Evolutionary conservation across 2,888 invertebrate genomes (phyloP).

Genomic region (Cordilura impudica): DNA sequence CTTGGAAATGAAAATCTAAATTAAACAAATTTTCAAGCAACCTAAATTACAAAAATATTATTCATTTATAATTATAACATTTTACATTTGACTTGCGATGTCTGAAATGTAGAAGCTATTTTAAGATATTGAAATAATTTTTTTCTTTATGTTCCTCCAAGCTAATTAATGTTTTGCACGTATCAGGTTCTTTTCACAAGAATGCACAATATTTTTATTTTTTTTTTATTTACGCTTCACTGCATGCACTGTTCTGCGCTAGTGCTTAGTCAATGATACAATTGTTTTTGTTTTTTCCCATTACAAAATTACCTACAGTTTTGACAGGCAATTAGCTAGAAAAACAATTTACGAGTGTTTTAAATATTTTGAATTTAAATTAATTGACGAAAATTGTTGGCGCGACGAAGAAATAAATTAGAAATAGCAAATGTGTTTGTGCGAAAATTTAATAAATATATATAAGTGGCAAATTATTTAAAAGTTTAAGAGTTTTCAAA

Average conservation of each 20-base stretch:
- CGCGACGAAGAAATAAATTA: background rate
- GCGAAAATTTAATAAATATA: background rate
- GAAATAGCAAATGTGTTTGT: background rate
- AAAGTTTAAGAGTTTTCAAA: too few species aligned
- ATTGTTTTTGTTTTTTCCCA: constrained; percentile 9
- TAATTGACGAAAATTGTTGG: constrained; percentile 36
- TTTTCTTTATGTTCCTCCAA: constrained; percentile 21
- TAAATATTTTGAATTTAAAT: constrained; percentile 44
- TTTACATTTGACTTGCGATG: background rate
- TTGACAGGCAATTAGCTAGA: constrained; percentile 42
- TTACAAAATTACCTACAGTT: background rate
- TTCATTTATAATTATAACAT: background rate
- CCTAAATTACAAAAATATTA: background rate
- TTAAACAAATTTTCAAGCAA: background rate
- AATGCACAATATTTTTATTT: constrained; percentile 3
- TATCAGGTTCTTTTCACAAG: constrained; percentile 29
- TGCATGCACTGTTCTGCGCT: constrained; percentile 18
- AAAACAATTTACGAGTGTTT: constrained; percentile 21
- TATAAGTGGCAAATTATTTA: too few species aligned
- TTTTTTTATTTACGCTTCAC: constrained; percentile 26
- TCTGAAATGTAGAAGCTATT: constrained; percentile 6
- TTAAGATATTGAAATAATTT: constrained; percentile 2
- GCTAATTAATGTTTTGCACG: constrained; percentile 52
- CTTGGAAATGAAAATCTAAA: background rate
- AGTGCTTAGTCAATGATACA: constrained; percentile 4